Percentiles rank a stretch among this genome's conserved stretches.
phyloP scores from a whole-genome alignment of 2,797 vertebrate genomes.

The Acestrorhynchus altus region DNA sequence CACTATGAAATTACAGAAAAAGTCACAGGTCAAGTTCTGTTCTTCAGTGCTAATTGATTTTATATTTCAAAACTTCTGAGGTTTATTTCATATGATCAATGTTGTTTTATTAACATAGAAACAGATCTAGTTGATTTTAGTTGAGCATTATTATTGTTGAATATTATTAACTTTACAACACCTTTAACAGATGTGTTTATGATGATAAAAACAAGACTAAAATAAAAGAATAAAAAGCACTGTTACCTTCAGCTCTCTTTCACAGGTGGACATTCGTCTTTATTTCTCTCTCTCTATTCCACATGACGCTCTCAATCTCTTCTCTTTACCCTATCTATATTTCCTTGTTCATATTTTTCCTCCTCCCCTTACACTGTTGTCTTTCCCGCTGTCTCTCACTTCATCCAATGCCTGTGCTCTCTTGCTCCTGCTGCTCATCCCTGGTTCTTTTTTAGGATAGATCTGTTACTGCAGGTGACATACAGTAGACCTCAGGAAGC shows the following conservation, averaged over 20 bases:
- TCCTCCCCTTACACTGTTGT: constrained; percentile 25
- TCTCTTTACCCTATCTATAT: constrained; percentile 14
- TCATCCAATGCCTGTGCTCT: constrained; percentile 9
- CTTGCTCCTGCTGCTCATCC: not conserved
- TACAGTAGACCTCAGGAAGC: not conserved
- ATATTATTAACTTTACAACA: too few relatives aligned
- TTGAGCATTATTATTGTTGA: too few relatives aligned
- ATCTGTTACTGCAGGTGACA: not conserved
- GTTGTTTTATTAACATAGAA: too few relatives aligned
- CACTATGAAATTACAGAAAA: too few relatives aligned
- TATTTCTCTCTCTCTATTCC: not conserved
- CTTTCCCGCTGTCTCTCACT: constrained; percentile 52
- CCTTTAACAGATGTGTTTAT: too few relatives aligned
- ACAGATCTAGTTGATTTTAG: too few relatives aligned
- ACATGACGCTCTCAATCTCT: not conserved
- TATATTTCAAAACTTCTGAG: too few relatives aligned
- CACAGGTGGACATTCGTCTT: not conserved
- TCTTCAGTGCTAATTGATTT: too few relatives aligned
- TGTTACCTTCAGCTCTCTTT: constrained; percentile 9
- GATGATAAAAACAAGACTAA: too few relatives aligned
- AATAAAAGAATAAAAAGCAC: too few relatives aligned
- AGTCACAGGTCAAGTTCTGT: too few relatives aligned
- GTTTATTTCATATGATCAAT: too few relatives aligned
- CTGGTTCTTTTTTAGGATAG: constrained; percentile 15
- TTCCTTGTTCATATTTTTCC: constrained; percentile 8